Percentiles rank a stretch among this genome's conserved stretches.
Evolutionary conservation across 2,888 invertebrate species (phyloP).

Genomic region (Parapristionchus giblindavisi): DNA sequence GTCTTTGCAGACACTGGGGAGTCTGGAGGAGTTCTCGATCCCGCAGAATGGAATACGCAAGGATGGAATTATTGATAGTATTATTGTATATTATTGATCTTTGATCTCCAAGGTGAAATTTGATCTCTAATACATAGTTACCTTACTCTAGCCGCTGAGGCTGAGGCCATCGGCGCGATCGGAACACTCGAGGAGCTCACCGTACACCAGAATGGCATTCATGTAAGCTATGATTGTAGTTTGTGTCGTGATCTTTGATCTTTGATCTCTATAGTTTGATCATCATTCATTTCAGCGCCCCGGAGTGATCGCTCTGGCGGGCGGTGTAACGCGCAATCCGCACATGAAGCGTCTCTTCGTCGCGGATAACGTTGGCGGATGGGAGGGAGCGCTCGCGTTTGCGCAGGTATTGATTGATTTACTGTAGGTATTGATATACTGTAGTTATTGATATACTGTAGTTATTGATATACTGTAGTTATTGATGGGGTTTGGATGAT

Average conservation of each 20-base stretch:
- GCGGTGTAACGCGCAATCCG: slow-evolving; percentile 39
- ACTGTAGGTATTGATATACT: too few species aligned
- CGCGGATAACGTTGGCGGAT: slow-evolving; percentile 32
- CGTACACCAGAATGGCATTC: slow-evolving; percentile 97
- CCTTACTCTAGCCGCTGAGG: too few species aligned
- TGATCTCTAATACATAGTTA: too few species aligned
- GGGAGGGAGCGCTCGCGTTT: slow-evolving; percentile 27
- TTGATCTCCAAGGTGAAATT: too few species aligned
- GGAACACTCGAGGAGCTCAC: slow-evolving; percentile 86
- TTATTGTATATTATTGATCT: too few species aligned
- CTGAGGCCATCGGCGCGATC: slow-evolving; percentile 84
- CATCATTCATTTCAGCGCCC: slow-evolving; percentile 73
- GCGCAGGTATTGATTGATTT: slow-evolving; percentile 7
- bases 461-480: too few species aligned
- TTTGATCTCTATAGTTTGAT: not conserved
- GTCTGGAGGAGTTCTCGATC: slow-evolving; percentile 88
- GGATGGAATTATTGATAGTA: slow-evolving; percentile 76
- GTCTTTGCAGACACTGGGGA: slow-evolving; percentile 78
- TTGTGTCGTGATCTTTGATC: not conserved
- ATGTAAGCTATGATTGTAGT: slow-evolving; percentile 80
- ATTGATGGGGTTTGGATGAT: not conserved
- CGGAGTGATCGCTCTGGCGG: slow-evolving; percentile 84
- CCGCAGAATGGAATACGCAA: slow-evolving; percentile 97
- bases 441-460: too few species aligned
- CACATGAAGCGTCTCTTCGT: slow-evolving; percentile 14